Percentiles rank a stretch among this genome's conserved stretches.
Evolutionary conservation across 2,797 vertebrate species (phyloP).

Genomic region (Euthynnus affinis): DNA sequence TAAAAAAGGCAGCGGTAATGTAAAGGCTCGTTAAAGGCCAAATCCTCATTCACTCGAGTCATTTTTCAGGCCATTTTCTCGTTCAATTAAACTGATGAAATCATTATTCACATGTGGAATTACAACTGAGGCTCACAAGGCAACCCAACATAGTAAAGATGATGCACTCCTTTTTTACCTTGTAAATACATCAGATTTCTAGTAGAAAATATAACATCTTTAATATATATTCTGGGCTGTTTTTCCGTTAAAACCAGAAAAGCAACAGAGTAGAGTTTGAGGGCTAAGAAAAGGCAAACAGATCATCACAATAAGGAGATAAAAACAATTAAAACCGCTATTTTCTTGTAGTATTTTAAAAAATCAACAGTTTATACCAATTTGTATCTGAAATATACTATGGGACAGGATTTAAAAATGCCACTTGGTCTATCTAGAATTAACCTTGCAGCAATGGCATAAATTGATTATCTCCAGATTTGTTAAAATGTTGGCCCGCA

Average conservation of each 20-base stretch:
- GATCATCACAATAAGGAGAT: neutral
- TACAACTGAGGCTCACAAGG: constrained; percentile 31
- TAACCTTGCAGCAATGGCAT: neutral
- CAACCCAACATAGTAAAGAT: constrained; percentile 1
- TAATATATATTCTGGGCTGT: neutral
- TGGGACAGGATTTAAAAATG: neutral
- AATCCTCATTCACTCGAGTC: constrained; percentile 58
- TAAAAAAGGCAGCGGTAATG: constrained; percentile 65
- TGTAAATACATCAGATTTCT: neutral
- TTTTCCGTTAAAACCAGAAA: neutral
- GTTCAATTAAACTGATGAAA: constrained; percentile 71
- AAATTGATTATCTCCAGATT: constrained; percentile 21
- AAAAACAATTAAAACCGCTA: neutral
- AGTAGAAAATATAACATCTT: constrained; percentile 1
- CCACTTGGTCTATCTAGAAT: neutral
- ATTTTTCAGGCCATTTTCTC: constrained; percentile 74
- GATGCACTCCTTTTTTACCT: neutral
- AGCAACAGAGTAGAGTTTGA: no score
- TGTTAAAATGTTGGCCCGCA: no score
- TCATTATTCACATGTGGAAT: constrained; percentile 60
- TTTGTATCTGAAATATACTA: neutral
- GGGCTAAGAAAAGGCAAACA: neutral
- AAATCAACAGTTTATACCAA: neutral
- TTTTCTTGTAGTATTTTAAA: neutral
- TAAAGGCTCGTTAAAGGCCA: constrained; percentile 79